phyloP scores from a whole-genome alignment of 2,113 vertebrate genomes.

The Plotosus lineatus region DNA sequence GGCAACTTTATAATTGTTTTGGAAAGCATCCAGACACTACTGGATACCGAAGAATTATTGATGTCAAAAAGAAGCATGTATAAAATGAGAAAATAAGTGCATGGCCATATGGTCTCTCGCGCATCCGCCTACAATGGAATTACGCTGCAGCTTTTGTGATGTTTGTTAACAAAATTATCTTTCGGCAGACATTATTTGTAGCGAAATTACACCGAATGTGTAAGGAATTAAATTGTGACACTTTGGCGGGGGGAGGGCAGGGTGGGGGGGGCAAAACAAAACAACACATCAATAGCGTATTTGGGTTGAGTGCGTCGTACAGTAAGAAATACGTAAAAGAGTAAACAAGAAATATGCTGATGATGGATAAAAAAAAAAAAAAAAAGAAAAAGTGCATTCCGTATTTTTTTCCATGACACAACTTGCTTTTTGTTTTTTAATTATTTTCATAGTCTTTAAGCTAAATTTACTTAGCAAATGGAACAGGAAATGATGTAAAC shows the following conservation, averaged over 20 bases:
- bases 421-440: no score
- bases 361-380: neutral
- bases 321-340: neutral
- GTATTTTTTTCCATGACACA: no score
- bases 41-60: slow-evolving; percentile 86
- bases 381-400: no score
- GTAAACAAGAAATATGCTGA: neutral
- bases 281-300: slow-evolving; percentile 23
- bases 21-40: slow-evolving; percentile 84
- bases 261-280: neutral
- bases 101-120: slow-evolving; percentile 75
- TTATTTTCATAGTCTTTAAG: neutral
- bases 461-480: neutral
- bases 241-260: neutral
- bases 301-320: neutral
- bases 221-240: slow-evolving; percentile 47
- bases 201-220: slow-evolving; percentile 24
- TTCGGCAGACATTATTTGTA: slow-evolving; percentile 60
- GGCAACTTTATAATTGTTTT: slow-evolving; percentile 98
- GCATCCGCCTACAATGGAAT: slow-evolving; percentile 70
- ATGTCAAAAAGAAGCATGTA: slow-evolving; percentile 90
- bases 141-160: slow-evolving; percentile 64
- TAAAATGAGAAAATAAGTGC: slow-evolving; percentile 78
- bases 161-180: slow-evolving; percentile 67
- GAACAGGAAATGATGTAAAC: neutral